Evolutionary conservation across 2,888 invertebrate species (phyloP).

Genomic region (Lycaena phlaeas): DNA sequence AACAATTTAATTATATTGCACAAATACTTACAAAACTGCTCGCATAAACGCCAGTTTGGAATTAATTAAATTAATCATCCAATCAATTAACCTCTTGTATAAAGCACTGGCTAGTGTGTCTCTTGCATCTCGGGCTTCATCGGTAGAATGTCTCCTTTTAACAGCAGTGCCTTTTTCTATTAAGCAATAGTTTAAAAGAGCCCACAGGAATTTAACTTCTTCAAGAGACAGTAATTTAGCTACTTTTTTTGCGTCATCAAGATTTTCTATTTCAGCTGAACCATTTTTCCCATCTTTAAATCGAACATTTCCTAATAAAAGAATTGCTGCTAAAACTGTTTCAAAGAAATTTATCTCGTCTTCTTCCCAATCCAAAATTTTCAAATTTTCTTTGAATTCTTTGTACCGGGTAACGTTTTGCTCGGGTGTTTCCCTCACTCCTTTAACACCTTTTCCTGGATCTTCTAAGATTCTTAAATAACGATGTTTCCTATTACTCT

Average conservation of each 20-base stretch:
- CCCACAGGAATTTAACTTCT: slow-evolving; percentile 87
- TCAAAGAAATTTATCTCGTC: slow-evolving; percentile 81
- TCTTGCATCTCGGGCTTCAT: slow-evolving; percentile 87
- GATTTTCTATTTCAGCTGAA: slow-evolving; percentile 81
- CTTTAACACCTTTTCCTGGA: slow-evolving; percentile 68
- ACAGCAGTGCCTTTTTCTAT: slow-evolving; percentile 82
- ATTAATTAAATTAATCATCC: slow-evolving; percentile 90
- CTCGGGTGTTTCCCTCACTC: slow-evolving; percentile 76
- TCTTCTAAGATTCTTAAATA: slow-evolving; percentile 79
- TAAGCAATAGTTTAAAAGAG: slow-evolving; percentile 88
- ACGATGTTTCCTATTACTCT: slow-evolving; percentile 79
- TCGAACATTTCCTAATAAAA: slow-evolving; percentile 84
- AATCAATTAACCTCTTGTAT: slow-evolving; percentile 89
- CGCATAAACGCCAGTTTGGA: slow-evolving; percentile 86
- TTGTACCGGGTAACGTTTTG: slow-evolving; percentile 77
- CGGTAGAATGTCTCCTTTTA: slow-evolving; percentile 78
- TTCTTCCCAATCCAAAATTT: slow-evolving; percentile 79
- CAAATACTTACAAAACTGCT: slow-evolving; percentile 89
- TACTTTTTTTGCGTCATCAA: slow-evolving; percentile 79
- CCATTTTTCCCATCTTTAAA: slow-evolving; percentile 79
- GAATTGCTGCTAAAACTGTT: slow-evolving; percentile 80
- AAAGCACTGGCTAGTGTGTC: slow-evolving; percentile 89
- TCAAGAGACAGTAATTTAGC: slow-evolving; percentile 84
- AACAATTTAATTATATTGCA: too few relatives aligned
- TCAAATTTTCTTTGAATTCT: slow-evolving; percentile 75